phyloP scores from a whole-genome alignment of 2,888 invertebrate genomes.

The Cephus sareptanus region DNA sequence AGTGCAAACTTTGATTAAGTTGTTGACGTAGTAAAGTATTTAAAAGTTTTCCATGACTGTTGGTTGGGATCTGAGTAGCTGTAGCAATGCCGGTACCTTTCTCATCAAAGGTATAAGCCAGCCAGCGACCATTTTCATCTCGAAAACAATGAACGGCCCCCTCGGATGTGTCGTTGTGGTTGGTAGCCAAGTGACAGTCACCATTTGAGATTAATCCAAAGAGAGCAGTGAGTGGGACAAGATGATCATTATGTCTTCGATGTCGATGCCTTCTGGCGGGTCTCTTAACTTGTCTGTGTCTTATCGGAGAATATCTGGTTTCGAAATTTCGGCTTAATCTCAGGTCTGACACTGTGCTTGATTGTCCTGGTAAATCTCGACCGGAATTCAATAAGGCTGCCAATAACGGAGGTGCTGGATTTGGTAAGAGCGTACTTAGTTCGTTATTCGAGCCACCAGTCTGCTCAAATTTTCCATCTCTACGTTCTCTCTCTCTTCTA shows the following conservation, averaged over 20 bases:
- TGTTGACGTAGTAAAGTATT: constrained; percentile 58
- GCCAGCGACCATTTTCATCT: constrained; percentile 88
- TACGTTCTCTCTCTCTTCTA: constrained; percentile 53
- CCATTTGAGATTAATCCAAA: constrained; percentile 65
- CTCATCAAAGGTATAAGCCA: constrained; percentile 88
- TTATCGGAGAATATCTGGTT: constrained; percentile 67
- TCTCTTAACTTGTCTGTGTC: constrained; percentile 71
- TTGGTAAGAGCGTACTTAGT: constrained; percentile 74
- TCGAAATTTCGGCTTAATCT: constrained; percentile 29
- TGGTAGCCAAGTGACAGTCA: constrained; percentile 78
- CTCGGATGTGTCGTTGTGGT: constrained; percentile 82
- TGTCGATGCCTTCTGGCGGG: constrained; percentile 66
- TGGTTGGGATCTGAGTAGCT: constrained; percentile 48
- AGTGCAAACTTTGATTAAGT: constrained; percentile 44
- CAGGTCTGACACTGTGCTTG: constrained; percentile 34
- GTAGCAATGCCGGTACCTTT: constrained; percentile 73
- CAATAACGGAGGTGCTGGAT: constrained; percentile 71
- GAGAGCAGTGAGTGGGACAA: constrained; percentile 60
- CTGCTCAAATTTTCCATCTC: constrained; percentile 67
- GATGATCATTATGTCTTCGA: constrained; percentile 60
- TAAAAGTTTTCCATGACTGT: constrained; percentile 56
- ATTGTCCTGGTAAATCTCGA: constrained; percentile 68
- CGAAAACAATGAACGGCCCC: constrained; percentile 88
- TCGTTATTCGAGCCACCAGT: constrained; percentile 75
- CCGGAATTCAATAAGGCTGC: constrained; percentile 75